Evolutionary conservation across 2,888 invertebrate genomes (phyloP).

Genomic region (Diarsia mendica): DNA sequence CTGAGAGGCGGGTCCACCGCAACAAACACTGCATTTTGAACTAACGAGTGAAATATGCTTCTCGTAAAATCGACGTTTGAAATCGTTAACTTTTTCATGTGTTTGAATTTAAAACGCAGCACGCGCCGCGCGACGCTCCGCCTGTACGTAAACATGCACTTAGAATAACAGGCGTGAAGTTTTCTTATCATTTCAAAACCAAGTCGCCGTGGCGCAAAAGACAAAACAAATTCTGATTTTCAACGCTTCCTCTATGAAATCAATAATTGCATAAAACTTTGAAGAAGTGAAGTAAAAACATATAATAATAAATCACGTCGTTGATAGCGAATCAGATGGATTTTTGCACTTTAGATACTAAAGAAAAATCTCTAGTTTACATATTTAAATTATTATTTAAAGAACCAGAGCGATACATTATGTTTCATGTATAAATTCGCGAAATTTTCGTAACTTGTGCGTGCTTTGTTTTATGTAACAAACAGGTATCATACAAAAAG

Average conservation of each 20-base stretch:
- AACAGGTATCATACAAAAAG: constrained; percentile 2
- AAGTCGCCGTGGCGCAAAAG: constrained; percentile 12
- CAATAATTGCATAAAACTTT: constrained; percentile 34
- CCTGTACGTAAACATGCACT: no score
- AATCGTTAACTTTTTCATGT: no score
- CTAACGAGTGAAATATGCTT: no score
- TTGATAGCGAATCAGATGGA: not conserved
- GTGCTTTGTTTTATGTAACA: constrained; percentile 44
- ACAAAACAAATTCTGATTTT: constrained; percentile 42
- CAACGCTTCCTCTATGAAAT: constrained; percentile 15
- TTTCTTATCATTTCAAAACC: constrained; percentile 34
- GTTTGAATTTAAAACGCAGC: no score
- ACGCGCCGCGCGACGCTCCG: no score
- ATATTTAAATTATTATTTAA: constrained; percentile 51
- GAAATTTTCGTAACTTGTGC: constrained; percentile 39
- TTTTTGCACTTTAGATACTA: constrained; percentile 3
- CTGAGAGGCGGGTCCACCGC: no score
- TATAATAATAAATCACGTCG: not conserved
- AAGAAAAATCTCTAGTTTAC: constrained; percentile 22
- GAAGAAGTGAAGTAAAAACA: not conserved
- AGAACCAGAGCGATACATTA: constrained; percentile 32
- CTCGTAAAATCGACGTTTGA: no score
- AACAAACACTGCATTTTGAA: no score
- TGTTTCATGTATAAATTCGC: constrained; percentile 37
- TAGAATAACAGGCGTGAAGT: not conserved